Evolutionary conservation across 23 tunicate genomes (phyloP).

Genomic region (Clavelina lepadiformis): DNA sequence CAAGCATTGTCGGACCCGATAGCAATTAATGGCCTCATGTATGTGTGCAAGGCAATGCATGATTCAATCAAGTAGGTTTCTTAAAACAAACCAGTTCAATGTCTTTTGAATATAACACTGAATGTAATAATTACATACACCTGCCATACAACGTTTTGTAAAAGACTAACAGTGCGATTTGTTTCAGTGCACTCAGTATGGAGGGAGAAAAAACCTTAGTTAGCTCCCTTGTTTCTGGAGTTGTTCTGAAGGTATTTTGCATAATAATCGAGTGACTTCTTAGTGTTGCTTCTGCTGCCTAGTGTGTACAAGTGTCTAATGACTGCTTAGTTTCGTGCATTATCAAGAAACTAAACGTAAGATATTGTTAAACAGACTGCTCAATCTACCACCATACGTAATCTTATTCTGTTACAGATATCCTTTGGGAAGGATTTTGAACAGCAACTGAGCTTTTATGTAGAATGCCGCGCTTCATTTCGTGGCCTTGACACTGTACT

Average conservation of each 20-base stretch:
- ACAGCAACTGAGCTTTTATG: constrained; percentile 87
- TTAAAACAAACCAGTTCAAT: too few species aligned
- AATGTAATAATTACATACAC: too few species aligned
- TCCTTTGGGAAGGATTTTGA: constrained; percentile 90
- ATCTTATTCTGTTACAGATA: constrained; percentile 31
- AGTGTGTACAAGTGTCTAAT: too few species aligned
- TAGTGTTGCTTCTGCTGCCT: too few species aligned
- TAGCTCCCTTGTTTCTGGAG: constrained; percentile 37
- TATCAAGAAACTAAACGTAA: too few species aligned
- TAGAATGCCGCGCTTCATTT: constrained; percentile 79
- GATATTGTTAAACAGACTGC: too few species aligned
- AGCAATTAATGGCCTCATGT: constrained; percentile 66
- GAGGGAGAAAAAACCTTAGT: constrained; percentile 54
- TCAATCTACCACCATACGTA: too few species aligned
- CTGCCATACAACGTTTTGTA: too few species aligned
- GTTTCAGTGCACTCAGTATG: constrained; percentile 63
- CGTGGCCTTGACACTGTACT: constrained; percentile 62
- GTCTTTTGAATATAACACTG: neutral
- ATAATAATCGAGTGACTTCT: too few species aligned
- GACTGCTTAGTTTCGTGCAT: too few species aligned
- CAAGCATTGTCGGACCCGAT: constrained; percentile 52
- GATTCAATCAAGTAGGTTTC: constrained; percentile 64
- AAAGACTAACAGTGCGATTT: too few species aligned
- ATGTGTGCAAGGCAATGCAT: constrained; percentile 76
- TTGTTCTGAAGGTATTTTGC: constrained; percentile 68